Evolutionary conservation across 35 echinoderm and acorn worm genomes (phyloP).

Genomic region (Ophiothrix spiculata): DNA sequence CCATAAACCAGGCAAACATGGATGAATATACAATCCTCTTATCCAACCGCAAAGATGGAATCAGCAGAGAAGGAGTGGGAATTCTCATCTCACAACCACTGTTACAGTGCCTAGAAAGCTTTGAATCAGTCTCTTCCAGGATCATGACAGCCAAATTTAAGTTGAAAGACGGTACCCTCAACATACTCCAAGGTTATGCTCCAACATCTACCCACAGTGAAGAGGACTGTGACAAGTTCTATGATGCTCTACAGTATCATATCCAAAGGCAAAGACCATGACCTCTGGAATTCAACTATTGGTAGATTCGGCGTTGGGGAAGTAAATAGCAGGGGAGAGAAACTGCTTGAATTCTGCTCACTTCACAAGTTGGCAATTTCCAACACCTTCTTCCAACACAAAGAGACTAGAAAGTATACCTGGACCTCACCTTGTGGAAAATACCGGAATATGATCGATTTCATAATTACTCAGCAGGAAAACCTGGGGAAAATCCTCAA

Average conservation of each 20-base stretch:
- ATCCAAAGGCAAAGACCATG: neutral
- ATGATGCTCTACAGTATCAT: neutral
- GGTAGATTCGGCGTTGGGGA: neutral
- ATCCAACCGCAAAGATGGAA: constrained; percentile 3
- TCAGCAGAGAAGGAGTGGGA: constrained; percentile 13
- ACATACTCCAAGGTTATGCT: neutral
- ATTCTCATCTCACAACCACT: constrained; percentile 8
- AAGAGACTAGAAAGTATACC: neutral
- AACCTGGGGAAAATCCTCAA: constrained; percentile 8
- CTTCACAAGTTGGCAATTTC: constrained; percentile 18
- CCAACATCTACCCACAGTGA: neutral
- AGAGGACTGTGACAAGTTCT: too few species aligned
- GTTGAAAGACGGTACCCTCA: neutral
- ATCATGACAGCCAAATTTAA: neutral
- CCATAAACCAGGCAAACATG: neutral
- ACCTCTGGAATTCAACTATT: neutral
- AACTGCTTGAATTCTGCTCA: constrained; percentile 24
- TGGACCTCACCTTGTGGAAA: constrained; percentile 25
- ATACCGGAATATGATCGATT: constrained; percentile 22
- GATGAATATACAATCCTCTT: constrained; percentile 19
- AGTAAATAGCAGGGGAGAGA: constrained; percentile 23
- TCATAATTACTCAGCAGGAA: constrained; percentile 15
- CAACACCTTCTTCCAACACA: constrained; percentile 28
- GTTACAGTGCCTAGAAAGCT: neutral
- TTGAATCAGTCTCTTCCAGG: neutral